These are phyloP conservation scores for Syngnathus floridae DNA, from an alignment of 2,113 vertebrate genomes.

Conservation along the genomic window DNA sequence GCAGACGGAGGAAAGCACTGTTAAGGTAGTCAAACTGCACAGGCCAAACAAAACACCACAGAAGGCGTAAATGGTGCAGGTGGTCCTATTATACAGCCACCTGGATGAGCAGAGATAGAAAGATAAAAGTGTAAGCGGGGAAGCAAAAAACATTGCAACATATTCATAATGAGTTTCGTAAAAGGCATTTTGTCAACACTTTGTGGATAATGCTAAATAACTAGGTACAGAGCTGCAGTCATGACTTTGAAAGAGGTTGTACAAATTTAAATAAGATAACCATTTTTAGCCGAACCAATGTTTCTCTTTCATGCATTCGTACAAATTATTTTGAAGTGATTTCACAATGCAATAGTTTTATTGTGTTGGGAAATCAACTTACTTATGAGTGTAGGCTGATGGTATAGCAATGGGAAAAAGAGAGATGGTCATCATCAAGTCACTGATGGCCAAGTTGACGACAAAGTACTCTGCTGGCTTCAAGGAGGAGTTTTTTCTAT, in stretches of 20 bases:
- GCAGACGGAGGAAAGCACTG: constrained; percentile 77
- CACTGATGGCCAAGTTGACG: constrained; percentile 79
- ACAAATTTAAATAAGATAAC: neutral
- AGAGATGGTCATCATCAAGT: constrained; percentile 75
- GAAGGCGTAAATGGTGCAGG: constrained; percentile 76
- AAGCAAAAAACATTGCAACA: neutral
- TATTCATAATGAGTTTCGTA: neutral
- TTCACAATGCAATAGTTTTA: neutral
- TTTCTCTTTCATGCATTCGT: neutral
- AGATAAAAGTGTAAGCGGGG: constrained; percentile 2
- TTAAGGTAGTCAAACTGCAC: constrained; percentile 79
- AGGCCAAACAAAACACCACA: constrained; percentile 81
- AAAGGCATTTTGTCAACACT: neutral
- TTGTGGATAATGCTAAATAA: neutral
- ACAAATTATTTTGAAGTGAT: neutral
- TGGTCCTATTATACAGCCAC: constrained; percentile 72
- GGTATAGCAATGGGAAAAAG: constrained; percentile 78
- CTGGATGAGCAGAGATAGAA: constrained; percentile 50
- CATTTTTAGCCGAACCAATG: neutral
- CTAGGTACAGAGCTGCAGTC: neutral
- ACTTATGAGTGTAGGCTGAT: constrained; percentile 80
- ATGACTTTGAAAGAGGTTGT: neutral
- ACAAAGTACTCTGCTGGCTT: constrained; percentile 84
- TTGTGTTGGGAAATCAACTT: constrained; percentile 12
- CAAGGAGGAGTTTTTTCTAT: constrained; percentile 75